Conservation (phyloP, 64 coral and sea anemone genomes). For the Stichodactyla mertensii region DNA sequence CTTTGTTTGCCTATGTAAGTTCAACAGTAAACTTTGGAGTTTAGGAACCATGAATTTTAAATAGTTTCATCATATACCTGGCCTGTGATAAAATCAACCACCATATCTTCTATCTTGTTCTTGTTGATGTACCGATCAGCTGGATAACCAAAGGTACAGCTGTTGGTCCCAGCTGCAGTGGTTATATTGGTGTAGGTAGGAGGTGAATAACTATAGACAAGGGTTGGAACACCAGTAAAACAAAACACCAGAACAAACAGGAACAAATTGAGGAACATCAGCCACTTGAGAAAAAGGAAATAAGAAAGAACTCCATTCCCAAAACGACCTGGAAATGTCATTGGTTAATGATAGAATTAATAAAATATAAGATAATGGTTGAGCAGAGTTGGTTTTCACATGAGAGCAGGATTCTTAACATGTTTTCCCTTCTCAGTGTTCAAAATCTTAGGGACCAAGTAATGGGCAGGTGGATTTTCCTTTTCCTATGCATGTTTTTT, state of each 20-base stretch:
- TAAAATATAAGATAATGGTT: too few relatives aligned
- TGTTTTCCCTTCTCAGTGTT: too few relatives aligned
- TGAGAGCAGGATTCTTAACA: too few relatives aligned
- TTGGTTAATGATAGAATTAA: too few relatives aligned
- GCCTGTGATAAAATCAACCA: slow-evolving; percentile 85
- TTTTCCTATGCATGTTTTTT: too few relatives aligned
- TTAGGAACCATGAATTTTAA: too few relatives aligned
- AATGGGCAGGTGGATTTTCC: too few relatives aligned
- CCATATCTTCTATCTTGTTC: slow-evolving; percentile 15
- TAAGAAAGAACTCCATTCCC: slow-evolving; percentile 98
- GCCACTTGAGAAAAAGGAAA: slow-evolving; percentile 96
- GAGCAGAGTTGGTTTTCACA: too few relatives aligned
- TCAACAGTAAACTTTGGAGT: too few relatives aligned
- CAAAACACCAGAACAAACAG: slow-evolving; percentile 84
- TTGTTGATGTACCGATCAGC: neutral
- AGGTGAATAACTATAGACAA: slow-evolving; percentile 20
- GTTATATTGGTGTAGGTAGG: neutral
- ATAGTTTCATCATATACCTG: slow-evolving; percentile 42
- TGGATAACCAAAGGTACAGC: slow-evolving; percentile 35
- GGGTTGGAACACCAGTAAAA: slow-evolving; percentile 72
- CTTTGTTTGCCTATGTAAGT: too few relatives aligned
- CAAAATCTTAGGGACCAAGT: too few relatives aligned
- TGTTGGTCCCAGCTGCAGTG: slow-evolving; percentile 33
- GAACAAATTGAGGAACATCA: slow-evolving; percentile 81
- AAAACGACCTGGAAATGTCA: slow-evolving; percentile 74